Evolutionary conservation across 2,888 invertebrate species (phyloP).

Genomic region (Spilosoma lubricipeda): DNA sequence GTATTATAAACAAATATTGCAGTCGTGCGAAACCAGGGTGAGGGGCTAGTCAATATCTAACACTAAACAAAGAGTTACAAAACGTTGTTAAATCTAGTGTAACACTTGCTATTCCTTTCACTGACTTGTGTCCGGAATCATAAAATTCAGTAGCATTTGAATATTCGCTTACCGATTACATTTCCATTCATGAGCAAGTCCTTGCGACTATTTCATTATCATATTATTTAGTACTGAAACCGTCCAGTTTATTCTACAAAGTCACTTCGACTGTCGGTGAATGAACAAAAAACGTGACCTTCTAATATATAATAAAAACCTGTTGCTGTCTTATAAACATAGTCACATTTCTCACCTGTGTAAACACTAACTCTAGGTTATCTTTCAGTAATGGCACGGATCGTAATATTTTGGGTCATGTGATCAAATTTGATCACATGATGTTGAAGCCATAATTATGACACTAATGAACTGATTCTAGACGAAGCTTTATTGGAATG

Average conservation of each 20-base stretch:
- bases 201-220: not conserved
- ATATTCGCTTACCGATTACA: not conserved
- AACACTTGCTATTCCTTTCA: not conserved
- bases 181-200: not conserved
- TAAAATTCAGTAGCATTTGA: not conserved
- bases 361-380: slow-evolving; percentile 3
- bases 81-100: not conserved
- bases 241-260: not conserved
- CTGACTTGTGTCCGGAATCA: not conserved
- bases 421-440: slow-evolving; percentile 26
- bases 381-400: not conserved
- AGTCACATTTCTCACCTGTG: slow-evolving; percentile 11
- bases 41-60: too few species aligned
- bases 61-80: not conserved
- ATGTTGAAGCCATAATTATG: slow-evolving; percentile 17
- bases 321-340: not conserved
- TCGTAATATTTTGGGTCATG: slow-evolving; percentile 15
- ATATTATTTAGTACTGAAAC: not conserved
- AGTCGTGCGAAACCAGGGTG: too few species aligned
- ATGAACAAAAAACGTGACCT: slow-evolving; percentile 6
- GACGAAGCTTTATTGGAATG: slow-evolving; percentile 14
- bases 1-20: too few species aligned
- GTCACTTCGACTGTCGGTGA: slow-evolving; percentile 3
- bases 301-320: slow-evolving; percentile 5
- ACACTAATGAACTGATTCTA: slow-evolving; percentile 16